These are phyloP conservation scores for Exephanes ischioxanthus DNA, from an alignment of 2,888 invertebrate species.

Conservation along the genomic window DNA sequence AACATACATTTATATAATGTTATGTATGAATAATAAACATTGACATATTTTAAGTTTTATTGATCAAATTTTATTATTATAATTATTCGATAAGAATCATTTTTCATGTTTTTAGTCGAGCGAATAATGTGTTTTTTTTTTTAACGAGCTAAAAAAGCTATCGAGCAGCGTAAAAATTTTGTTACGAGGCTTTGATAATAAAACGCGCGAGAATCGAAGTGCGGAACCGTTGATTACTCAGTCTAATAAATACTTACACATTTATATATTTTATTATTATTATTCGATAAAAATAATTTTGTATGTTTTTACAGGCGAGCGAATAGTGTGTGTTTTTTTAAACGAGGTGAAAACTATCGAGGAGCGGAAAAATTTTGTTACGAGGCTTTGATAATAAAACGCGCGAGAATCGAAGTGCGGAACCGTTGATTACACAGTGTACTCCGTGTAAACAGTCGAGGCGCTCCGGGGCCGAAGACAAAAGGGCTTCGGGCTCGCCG, in stretches of 20 bases:
- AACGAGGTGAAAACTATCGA: not conserved
- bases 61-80: no score
- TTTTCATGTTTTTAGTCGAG: not conserved
- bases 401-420: not conserved
- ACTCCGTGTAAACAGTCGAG: slow-evolving; percentile 23
- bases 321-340: not conserved
- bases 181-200: not conserved
- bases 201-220: not conserved
- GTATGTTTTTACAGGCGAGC: not conserved
- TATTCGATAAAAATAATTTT: not conserved
- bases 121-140: no score
- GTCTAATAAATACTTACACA: no score
- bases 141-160: not conserved
- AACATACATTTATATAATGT: no score
- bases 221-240: slow-evolving; percentile 24
- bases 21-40: no score
- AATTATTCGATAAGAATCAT: not conserved
- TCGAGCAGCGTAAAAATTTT: not conserved
- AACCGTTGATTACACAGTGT: slow-evolving; percentile 34
- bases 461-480: not conserved
- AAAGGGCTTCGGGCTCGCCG: not conserved
- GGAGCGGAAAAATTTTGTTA: not conserved
- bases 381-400: not conserved
- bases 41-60: no score
- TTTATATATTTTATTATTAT: no score